Evolutionary conservation across 2,797 vertebrate genomes (phyloP).

Genomic region (Cyclura pinguis): DNA sequence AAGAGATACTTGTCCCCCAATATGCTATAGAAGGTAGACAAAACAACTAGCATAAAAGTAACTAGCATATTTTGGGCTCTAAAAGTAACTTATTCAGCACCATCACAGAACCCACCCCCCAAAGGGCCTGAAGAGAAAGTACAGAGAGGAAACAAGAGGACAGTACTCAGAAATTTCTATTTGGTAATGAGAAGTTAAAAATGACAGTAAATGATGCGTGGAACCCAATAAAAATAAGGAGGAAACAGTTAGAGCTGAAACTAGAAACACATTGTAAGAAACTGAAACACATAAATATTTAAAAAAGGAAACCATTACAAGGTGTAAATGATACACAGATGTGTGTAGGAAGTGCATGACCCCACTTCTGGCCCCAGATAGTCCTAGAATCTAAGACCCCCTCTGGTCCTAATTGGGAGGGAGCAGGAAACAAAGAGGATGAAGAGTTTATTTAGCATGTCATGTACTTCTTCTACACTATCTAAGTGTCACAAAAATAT

Average conservation of each 20-base stretch:
- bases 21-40: not conserved
- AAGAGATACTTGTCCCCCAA: not conserved
- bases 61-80: not conserved
- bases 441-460: not conserved
- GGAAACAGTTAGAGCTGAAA: not conserved
- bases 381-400: not conserved
- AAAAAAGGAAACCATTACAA: conserved; percentile 5
- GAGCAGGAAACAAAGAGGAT: not conserved
- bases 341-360: not conserved
- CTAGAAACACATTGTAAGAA: conserved; percentile 34
- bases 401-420: not conserved
- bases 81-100: conserved; percentile 59
- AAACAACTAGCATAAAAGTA: not conserved
- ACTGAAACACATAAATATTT: not conserved
- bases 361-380: not conserved
- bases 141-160: conserved; percentile 2
- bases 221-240: not conserved
- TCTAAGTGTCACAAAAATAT: not conserved
- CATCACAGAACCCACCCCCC: conserved; percentile 20
- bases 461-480: accelerated
- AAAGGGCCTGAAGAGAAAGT: conserved; percentile 48
- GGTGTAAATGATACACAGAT: not conserved
- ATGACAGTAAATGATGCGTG: not conserved
- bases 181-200: conserved; percentile 14
- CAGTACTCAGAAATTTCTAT: conserved; percentile 30